A percentile compares a stretch with the other conserved stretches of the same genome.
Conservation (phyloP, 2,888 invertebrate genomes). For the Cataglyphis cursor region DNA sequence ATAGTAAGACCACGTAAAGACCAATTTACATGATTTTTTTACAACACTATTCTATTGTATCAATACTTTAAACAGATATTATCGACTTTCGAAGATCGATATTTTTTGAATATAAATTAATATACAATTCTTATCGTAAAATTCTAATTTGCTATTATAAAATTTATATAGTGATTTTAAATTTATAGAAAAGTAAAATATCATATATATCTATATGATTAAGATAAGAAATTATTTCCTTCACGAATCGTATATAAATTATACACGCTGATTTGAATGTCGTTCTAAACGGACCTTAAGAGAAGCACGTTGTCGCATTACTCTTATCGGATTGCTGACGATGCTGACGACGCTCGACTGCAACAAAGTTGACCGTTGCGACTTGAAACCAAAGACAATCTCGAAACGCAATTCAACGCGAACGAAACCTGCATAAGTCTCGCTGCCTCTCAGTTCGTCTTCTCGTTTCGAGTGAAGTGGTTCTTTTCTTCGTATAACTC, state of each 20-base stretch:
- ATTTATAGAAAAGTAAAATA: background rate
- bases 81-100: background rate
- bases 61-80: background rate
- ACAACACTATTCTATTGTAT: background rate
- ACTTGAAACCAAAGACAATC: conserved; percentile 71
- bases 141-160: background rate
- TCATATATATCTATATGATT: background rate
- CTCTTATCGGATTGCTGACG: conserved; percentile 62
- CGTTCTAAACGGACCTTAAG: conserved; percentile 29
- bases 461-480: conserved; percentile 58
- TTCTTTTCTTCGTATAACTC: conserved; percentile 38
- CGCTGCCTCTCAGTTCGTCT: conserved; percentile 66
- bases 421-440: conserved; percentile 59
- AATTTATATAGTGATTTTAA: background rate
- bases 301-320: background rate
- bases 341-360: conserved; percentile 69
- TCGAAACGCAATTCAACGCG: conserved; percentile 64
- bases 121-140: conserved; percentile 4
- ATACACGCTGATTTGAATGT: background rate
- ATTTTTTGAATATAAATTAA: background rate
- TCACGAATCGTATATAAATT: background rate
- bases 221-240: background rate
- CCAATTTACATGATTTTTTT: background rate
- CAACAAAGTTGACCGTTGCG: conserved; percentile 45
- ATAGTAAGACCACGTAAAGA: background rate